Conservation (phyloP, 2,113 vertebrate genomes). For the Microcebus tavaratra region DNA sequence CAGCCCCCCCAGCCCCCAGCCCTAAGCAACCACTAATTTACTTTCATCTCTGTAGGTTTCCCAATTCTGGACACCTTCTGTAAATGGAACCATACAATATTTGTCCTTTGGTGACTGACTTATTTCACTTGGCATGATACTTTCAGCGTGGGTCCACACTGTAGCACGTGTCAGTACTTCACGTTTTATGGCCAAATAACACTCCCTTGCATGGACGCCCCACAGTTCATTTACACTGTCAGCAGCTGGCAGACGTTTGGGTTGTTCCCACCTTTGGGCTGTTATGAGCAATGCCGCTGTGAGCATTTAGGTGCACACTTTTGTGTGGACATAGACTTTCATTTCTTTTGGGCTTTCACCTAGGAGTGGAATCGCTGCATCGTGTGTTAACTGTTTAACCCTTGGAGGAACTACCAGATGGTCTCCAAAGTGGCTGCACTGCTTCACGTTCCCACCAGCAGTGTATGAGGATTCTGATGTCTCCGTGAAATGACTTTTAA, state of each 20-base stretch:
- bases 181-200: neutral
- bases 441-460: neutral
- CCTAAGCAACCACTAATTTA: no score
- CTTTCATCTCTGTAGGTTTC: neutral
- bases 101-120: neutral
- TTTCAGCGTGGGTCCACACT: neutral
- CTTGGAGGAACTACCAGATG: neutral
- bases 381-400: rapidly evolving
- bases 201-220: rapidly evolving
- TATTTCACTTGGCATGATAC: neutral
- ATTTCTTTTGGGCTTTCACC: neutral
- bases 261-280: neutral
- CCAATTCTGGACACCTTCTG: no score
- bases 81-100: neutral
- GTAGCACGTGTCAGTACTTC: neutral
- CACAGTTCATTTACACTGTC: neutral
- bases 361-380: rapidly evolving
- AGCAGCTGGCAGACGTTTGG: no score
- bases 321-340: neutral
- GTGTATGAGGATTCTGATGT: rapidly evolving
- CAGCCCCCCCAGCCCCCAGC: neutral
- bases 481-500: neutral
- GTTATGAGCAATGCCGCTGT: neutral
- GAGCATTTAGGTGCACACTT: neutral
- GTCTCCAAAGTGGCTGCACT: no score